These are phyloP conservation scores for Clanis bilineata DNA, from an alignment of 2,888 invertebrate genomes.

Conservation along the genomic window DNA sequence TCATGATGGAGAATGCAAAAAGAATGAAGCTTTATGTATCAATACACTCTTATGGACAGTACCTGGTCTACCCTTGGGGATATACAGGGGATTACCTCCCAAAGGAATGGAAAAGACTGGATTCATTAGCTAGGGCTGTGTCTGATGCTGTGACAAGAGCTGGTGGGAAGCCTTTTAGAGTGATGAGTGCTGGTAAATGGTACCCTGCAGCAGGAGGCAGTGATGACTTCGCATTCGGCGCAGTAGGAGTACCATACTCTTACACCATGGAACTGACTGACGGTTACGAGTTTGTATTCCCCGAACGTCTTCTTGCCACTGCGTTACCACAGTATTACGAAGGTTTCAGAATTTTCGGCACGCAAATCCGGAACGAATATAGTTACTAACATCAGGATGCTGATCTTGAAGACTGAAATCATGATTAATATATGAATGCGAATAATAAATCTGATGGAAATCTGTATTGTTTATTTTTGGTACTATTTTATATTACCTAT, in stretches of 20 bases:
- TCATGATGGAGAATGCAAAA: conserved; percentile 71
- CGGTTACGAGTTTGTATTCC: conserved; percentile 85
- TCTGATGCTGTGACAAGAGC: conserved; percentile 63
- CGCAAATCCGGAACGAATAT: conserved; percentile 59
- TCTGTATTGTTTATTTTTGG: not conserved
- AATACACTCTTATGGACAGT: conserved; percentile 86
- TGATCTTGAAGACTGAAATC: conserved; percentile 29
- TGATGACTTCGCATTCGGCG: conserved; percentile 83
- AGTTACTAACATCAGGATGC: not conserved
- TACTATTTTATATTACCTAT: not conserved
- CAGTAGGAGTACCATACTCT: conserved; percentile 75
- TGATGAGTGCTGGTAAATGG: conserved; percentile 79
- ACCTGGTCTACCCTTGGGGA: conserved; percentile 85
- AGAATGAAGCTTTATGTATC: conserved; percentile 85
- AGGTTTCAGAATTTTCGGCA: conserved; percentile 60
- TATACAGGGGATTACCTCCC: conserved; percentile 77
- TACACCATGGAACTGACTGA: conserved; percentile 85
- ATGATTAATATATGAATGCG: conserved; percentile 20
- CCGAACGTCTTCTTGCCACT: conserved; percentile 60
- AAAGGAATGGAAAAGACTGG: conserved; percentile 69
- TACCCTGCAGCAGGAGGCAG: conserved; percentile 84
- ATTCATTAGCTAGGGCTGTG: conserved; percentile 61
- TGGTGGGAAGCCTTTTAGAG: conserved; percentile 69
- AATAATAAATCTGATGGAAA: conserved; percentile 11
- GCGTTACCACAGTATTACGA: conserved; percentile 64